A percentile compares a stretch with the other conserved stretches of the same genome.
phyloP scores from a whole-genome alignment of 1,140 invertebrate genomes.

The Stenopsyche tienmushanensis region DNA sequence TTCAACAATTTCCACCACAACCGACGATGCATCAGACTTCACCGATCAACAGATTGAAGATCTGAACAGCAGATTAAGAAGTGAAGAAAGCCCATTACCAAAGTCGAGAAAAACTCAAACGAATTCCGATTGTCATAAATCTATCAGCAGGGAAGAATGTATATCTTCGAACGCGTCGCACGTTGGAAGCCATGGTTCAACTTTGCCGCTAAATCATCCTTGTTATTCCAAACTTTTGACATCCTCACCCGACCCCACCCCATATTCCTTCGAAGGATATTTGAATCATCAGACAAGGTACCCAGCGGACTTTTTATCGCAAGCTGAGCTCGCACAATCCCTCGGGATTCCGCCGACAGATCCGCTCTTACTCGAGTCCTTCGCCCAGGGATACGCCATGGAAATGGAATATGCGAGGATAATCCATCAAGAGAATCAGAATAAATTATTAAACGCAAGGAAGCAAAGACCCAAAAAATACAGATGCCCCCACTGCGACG shows the following conservation, averaged over 20 bases:
- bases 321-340: slow-evolving; percentile 53
- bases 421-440: slow-evolving; percentile 64
- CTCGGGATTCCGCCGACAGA: slow-evolving; percentile 55
- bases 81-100: not conserved
- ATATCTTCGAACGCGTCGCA: too few species aligned
- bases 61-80: not conserved
- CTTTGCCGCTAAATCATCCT: too few species aligned
- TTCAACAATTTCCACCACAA: slow-evolving; percentile 57
- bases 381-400: slow-evolving; percentile 60
- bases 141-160: not conserved
- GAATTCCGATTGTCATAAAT: not conserved
- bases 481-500: slow-evolving; percentile 82
- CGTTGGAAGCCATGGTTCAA: too few species aligned
- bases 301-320: slow-evolving; percentile 49
- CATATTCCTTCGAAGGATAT: slow-evolving; percentile 28
- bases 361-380: slow-evolving; percentile 53
- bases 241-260: too few species aligned
- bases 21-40: slow-evolving; percentile 42
- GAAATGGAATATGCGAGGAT: slow-evolving; percentile 67
- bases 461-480: slow-evolving; percentile 87
- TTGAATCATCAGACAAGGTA: slow-evolving; percentile 44
- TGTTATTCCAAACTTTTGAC: too few species aligned
- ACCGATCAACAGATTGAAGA: slow-evolving; percentile 21
- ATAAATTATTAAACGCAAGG: slow-evolving; percentile 62
- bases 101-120: not conserved